Conservation (phyloP, 2,113 vertebrate species). For the Bothrops jararaca region DNA sequence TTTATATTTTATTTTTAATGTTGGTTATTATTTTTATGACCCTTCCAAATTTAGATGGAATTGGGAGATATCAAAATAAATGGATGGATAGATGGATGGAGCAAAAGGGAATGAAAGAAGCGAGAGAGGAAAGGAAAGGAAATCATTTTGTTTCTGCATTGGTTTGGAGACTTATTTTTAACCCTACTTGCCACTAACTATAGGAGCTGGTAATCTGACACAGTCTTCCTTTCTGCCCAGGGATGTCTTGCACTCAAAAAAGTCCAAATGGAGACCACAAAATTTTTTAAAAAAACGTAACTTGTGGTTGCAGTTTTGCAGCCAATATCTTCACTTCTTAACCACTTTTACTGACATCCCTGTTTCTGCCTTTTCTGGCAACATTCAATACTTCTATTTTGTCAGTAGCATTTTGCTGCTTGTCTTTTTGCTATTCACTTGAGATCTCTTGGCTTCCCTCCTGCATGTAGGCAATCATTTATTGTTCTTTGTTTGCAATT, state of each 20-base stretch:
- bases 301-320: not conserved
- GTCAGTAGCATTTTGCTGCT: not conserved
- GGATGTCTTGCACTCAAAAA: not conserved
- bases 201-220: not conserved
- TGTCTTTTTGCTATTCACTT: not conserved
- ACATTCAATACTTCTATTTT: not conserved
- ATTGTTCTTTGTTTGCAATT: slow-evolving; percentile 10
- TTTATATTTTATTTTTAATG: not conserved
- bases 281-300: not conserved
- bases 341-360: not conserved
- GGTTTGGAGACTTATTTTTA: not conserved
- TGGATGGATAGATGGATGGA: not conserved
- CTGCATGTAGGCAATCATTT: slow-evolving; percentile 2
- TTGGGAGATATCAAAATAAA: not conserved
- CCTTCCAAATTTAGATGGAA: not conserved
- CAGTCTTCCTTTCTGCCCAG: not conserved
- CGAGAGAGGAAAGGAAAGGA: not conserved
- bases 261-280: not conserved
- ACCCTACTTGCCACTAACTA: not conserved
- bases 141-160: not conserved
- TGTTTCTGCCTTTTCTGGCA: not conserved
- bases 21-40: not conserved
- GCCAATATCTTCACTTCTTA: not conserved
- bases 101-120: not conserved
- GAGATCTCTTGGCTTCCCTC: not conserved